phyloP scores from a whole-genome alignment of 2,888 invertebrate genomes.

The Chymomyza amoena region DNA sequence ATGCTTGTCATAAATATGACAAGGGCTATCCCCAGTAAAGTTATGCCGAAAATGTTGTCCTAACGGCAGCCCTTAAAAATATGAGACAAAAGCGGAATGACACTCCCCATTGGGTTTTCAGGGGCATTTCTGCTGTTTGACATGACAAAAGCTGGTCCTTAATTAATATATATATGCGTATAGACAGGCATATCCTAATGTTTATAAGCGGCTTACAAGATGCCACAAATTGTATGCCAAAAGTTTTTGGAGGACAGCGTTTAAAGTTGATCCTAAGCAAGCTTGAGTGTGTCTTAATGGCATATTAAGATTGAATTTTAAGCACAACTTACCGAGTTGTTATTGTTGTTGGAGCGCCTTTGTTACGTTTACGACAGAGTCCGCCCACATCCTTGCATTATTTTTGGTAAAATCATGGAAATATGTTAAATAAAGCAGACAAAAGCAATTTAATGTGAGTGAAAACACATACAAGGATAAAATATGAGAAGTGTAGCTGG shows the following conservation, averaged over 20 bases:
- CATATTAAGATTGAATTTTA: not conserved
- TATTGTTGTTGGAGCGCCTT: not conserved
- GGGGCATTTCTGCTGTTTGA: not conserved
- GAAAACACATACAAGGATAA: slow-evolving; percentile 21
- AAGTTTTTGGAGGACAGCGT: not conserved
- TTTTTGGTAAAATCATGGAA: not conserved
- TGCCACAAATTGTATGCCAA: not conserved
- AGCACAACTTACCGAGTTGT: not conserved
- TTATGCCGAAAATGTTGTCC: not conserved
- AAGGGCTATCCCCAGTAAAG: slow-evolving; percentile 42
- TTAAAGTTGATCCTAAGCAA: not conserved
- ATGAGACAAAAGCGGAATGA: not conserved
- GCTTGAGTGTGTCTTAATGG: not conserved
- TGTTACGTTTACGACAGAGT: not conserved
- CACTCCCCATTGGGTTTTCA: not conserved
- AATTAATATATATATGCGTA: slow-evolving; percentile 62
- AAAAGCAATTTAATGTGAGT: slow-evolving; percentile 33
- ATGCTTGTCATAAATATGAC: slow-evolving; percentile 64
- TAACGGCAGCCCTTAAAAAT: not conserved
- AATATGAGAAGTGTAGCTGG: not conserved
- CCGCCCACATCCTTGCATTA: not conserved
- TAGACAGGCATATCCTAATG: not conserved
- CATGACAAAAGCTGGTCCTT: slow-evolving; percentile 33
- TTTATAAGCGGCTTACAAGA: slow-evolving; percentile 1
- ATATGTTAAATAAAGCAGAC: slow-evolving; percentile 36